Conservation (phyloP, 2,113 vertebrate genomes). For the Fulica atra region DNA sequence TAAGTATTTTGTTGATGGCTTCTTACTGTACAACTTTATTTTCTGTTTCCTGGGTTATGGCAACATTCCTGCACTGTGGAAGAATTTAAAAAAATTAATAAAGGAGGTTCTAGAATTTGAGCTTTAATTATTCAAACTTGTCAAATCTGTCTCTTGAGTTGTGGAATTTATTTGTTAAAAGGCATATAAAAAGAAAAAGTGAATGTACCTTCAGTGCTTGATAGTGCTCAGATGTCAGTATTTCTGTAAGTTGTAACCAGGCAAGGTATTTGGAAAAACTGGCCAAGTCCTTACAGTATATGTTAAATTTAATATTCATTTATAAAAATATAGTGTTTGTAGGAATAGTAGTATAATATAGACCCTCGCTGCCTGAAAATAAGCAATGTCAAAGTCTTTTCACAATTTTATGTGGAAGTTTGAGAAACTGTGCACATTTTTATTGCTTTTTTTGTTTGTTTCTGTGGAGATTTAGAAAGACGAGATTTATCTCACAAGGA, state of each 20-base stretch:
- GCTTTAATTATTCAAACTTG: not conserved
- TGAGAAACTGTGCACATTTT: not conserved
- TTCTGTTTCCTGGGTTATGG: not conserved
- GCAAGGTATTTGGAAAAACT: not conserved
- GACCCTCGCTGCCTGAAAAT: not conserved
- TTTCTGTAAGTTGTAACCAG: not conserved
- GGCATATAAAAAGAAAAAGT: not conserved
- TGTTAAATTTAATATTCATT: not conserved
- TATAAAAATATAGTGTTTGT: not conserved
- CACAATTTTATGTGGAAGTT: not conserved
- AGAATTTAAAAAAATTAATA: not conserved
- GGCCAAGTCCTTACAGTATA: not conserved
- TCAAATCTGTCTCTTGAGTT: not conserved
- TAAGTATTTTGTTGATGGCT: not conserved
- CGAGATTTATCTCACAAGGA: conserved; percentile 98
- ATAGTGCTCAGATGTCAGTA: not conserved
- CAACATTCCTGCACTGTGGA: not conserved
- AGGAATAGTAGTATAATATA: not conserved
- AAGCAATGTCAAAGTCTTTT: not conserved
- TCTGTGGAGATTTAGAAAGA: conserved; percentile 92
- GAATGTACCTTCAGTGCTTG: not conserved
- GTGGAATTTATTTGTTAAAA: not conserved
- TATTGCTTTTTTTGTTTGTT: not conserved
- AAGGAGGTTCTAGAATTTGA: not conserved
- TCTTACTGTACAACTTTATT: not conserved